Evolutionary conservation across 2,113 vertebrate species (phyloP).

Genomic region (Meriones unguiculatus): DNA sequence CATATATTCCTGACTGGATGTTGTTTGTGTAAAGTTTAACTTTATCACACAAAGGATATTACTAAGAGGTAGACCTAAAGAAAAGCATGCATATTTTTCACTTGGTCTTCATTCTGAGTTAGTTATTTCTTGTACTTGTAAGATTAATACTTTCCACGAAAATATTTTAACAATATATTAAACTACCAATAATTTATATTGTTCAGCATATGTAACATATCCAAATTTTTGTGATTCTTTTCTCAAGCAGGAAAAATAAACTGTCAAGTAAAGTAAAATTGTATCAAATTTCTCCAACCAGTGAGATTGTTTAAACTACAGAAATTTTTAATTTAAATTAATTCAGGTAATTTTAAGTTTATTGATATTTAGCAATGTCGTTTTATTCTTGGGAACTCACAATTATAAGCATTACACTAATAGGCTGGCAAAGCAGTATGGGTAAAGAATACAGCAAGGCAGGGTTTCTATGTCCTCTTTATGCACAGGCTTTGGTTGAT

Average conservation of each 20-base stretch:
- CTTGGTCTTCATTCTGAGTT: background rate
- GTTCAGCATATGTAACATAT: background rate
- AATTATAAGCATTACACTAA: too few relatives aligned
- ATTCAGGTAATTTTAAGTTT: too few relatives aligned
- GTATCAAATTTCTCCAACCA: background rate
- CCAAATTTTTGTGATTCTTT: background rate
- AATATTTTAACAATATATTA: background rate
- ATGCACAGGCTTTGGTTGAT: too few relatives aligned
- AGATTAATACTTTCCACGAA: background rate
- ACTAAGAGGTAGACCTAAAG: background rate
- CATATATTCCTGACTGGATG: background rate
- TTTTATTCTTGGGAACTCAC: background rate
- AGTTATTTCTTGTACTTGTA: background rate
- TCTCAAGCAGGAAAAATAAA: background rate
- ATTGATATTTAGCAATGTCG: background rate
- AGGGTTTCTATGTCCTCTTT: too few relatives aligned
- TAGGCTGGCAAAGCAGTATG: background rate
- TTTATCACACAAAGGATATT: background rate
- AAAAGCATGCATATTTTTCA: background rate
- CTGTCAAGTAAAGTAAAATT: background rate
- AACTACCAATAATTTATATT: background rate
- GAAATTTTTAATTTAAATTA: background rate
- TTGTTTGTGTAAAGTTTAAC: background rate
- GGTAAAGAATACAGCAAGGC: background rate
- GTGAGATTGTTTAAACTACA: background rate